Conservation (phyloP, 1,140 invertebrate genomes). For the Sinonovacula constricta region DNA sequence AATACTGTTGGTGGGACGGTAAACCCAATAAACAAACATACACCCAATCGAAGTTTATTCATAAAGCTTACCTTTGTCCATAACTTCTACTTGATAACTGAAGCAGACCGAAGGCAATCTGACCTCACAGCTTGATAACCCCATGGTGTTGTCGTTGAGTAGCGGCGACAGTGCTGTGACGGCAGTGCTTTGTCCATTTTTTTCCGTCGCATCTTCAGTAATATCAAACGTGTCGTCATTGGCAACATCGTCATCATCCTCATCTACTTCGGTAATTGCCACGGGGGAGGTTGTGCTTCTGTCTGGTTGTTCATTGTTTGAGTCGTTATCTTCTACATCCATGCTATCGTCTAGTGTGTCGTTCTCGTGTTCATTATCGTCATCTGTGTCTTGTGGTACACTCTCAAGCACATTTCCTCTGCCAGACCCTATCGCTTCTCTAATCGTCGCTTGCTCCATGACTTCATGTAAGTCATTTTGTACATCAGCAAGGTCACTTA, state of each 20-base stretch:
- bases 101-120: conserved; percentile 46
- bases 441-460: too few relatives aligned
- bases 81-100: conserved; percentile 40
- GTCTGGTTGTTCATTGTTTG: background rate
- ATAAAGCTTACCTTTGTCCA: conserved; percentile 21
- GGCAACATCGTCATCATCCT: conserved; percentile 5
- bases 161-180: too few relatives aligned
- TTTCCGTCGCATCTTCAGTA: too few relatives aligned
- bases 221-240: too few relatives aligned
- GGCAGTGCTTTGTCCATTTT: too few relatives aligned
- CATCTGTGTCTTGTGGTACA: background rate
- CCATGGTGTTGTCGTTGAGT: conserved; percentile 10
- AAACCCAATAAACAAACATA: too few relatives aligned
- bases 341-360: background rate
- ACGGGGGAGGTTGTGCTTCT: too few relatives aligned
- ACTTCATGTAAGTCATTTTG: too few relatives aligned
- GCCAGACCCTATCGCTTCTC: background rate
- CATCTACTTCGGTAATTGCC: background rate
- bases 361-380: background rate
- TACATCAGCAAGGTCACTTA: too few relatives aligned
- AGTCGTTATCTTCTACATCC: background rate
- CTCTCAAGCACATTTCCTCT: background rate
- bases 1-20: too few relatives aligned
- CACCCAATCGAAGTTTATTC: too few relatives aligned
- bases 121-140: conserved; percentile 31